These are phyloP conservation scores for Latrodectus geometricus DNA, from an alignment of 1,140 invertebrate species.

Conservation along the genomic window DNA sequence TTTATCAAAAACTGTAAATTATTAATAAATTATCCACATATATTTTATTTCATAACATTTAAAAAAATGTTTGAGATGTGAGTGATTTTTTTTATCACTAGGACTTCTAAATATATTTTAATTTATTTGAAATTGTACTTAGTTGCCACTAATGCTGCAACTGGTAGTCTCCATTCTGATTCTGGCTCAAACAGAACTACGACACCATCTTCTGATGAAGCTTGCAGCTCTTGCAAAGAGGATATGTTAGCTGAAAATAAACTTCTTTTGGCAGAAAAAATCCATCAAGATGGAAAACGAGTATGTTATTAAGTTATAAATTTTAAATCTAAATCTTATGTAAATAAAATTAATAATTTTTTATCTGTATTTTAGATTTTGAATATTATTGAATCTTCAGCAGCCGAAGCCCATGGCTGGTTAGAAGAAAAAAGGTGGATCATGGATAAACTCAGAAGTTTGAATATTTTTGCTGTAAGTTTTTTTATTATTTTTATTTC, in stretches of 20 bases:
- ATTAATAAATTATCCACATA: no score
- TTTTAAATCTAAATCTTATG: not conserved
- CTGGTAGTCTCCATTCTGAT: constrained; percentile 18
- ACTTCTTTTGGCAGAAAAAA: constrained; percentile 43
- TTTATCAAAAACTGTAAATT: no score
- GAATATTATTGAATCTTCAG: constrained; percentile 27
- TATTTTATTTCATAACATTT: no score
- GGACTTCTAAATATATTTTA: no score
- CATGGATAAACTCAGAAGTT: constrained; percentile 1
- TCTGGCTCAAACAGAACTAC: constrained; percentile 32
- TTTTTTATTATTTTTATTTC: not conserved
- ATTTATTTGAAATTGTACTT: not conserved
- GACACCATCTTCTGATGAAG: constrained; percentile 51
- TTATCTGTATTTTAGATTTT: constrained; percentile 20
- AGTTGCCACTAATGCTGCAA: constrained; percentile 27
- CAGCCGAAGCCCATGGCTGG: constrained; percentile 34
- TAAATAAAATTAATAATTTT: not conserved
- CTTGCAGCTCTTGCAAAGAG: constrained; percentile 48
- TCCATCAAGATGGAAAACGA: constrained; percentile 51
- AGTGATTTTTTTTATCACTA: no score
- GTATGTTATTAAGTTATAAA: not conserved
- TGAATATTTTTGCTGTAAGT: constrained; percentile 4
- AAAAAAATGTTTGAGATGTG: no score
- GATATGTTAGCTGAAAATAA: constrained; percentile 45
- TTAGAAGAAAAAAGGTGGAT: constrained; percentile 41